Conservation (phyloP, 2,888 invertebrate genomes). For the Ephialtes manifestator region DNA sequence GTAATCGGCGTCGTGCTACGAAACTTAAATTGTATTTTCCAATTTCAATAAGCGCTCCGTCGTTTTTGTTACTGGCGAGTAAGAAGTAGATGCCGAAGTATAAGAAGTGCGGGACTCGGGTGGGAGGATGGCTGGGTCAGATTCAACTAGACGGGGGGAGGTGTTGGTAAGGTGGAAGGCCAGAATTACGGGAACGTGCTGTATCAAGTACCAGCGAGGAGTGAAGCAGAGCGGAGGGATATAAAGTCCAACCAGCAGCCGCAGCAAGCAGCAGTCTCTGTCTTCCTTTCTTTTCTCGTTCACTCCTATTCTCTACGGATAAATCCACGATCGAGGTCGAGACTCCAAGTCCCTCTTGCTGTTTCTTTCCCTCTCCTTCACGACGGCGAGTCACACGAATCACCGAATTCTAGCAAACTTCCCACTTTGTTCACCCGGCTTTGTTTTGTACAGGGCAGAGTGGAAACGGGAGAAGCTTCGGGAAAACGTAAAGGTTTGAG, state of each 20-base stretch:
- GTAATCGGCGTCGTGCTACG: slow-evolving; percentile 33
- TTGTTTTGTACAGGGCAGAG: slow-evolving; percentile 71
- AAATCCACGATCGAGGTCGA: slow-evolving; percentile 71
- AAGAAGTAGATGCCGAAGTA: slow-evolving; percentile 46
- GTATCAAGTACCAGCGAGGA: slow-evolving; percentile 31
- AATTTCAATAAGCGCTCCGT: slow-evolving; percentile 70
- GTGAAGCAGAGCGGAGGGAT: slow-evolving; percentile 59
- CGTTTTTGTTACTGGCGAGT: slow-evolving; percentile 49
- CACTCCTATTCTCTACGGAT: slow-evolving; percentile 60
- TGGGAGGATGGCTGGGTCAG: slow-evolving; percentile 23
- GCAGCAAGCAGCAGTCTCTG: slow-evolving; percentile 41
- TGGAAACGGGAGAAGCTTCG: slow-evolving; percentile 29
- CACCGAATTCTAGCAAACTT: slow-evolving; percentile 69
- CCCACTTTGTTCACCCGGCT: slow-evolving; percentile 72
- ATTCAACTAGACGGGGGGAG: slow-evolving; percentile 39
- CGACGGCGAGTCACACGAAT: slow-evolving; percentile 61
- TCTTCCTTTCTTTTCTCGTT: slow-evolving; percentile 59
- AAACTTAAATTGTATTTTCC: slow-evolving; percentile 71
- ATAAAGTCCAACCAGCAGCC: slow-evolving; percentile 60
- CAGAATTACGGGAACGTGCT: slow-evolving; percentile 30
- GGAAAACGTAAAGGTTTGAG: not conserved
- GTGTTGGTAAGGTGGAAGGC: slow-evolving; percentile 50
- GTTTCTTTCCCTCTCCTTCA: slow-evolving; percentile 49
- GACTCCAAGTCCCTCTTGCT: slow-evolving; percentile 65
- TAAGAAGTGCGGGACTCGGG: slow-evolving; percentile 28